These are phyloP conservation scores for Tachystola acroxantha DNA, from an alignment of 2,888 invertebrate genomes.

Conservation along the genomic window DNA sequence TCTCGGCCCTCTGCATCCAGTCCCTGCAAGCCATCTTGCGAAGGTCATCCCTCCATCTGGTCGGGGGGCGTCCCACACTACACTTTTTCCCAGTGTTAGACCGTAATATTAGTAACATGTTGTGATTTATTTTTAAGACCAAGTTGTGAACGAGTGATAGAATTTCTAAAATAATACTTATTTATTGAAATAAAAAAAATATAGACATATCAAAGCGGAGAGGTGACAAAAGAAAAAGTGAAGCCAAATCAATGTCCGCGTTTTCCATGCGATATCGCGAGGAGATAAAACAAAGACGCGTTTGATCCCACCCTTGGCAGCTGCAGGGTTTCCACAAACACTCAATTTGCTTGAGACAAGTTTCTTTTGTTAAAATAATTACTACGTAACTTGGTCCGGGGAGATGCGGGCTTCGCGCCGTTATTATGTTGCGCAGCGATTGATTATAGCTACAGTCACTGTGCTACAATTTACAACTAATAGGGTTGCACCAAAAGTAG, in stretches of 20 bases:
- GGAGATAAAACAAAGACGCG: conserved; percentile 59
- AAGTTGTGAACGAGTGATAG: too few relatives aligned
- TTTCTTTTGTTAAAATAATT: conserved; percentile 51
- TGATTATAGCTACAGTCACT: conserved; percentile 6
- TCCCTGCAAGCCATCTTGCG: too few relatives aligned
- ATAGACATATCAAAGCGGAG: neutral
- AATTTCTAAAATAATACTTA: neutral
- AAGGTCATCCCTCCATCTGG: too few relatives aligned
- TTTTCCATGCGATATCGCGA: conserved; percentile 18
- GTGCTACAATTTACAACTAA: too few relatives aligned
- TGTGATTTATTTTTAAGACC: too few relatives aligned
- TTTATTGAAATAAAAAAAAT: neutral
- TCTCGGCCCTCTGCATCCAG: too few relatives aligned
- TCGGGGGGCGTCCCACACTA: too few relatives aligned
- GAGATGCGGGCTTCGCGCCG: conserved; percentile 3
- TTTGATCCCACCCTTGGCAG: conserved; percentile 58
- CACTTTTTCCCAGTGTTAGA: too few relatives aligned
- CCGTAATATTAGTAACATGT: too few relatives aligned
- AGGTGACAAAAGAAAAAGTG: conserved; percentile 16
- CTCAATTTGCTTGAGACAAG: conserved; percentile 60
- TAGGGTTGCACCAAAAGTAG: too few relatives aligned
- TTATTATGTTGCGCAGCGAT: conserved; percentile 7
- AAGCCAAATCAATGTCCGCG: conserved; percentile 18
- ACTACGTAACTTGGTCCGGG: conserved; percentile 14
- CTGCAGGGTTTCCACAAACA: conserved; percentile 37